Conservation (phyloP, 2,797 vertebrate genomes). For the Psittacula echo region DNA sequence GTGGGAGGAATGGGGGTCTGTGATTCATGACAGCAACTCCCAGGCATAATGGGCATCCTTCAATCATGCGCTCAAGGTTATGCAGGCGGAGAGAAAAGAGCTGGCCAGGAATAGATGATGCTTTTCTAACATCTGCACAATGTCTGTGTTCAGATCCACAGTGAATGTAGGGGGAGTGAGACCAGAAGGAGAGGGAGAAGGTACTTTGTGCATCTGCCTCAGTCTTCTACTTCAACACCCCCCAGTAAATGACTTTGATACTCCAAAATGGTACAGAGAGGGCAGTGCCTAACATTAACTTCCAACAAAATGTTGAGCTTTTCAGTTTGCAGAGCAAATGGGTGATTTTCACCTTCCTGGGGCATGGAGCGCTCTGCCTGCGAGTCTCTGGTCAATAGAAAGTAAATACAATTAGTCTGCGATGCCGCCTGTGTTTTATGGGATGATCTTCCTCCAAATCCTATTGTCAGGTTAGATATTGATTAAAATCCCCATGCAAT, state of each 20-base stretch:
- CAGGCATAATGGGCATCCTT: conserved; percentile 18
- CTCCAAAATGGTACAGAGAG: background rate
- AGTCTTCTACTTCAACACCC: background rate
- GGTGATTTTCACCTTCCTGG: background rate
- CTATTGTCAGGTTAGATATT: background rate
- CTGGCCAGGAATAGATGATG: background rate
- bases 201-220: background rate
- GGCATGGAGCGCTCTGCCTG: background rate
- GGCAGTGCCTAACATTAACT: background rate
- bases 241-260: background rate
- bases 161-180: background rate
- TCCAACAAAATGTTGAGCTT: background rate
- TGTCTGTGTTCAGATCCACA: background rate
- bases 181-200: background rate
- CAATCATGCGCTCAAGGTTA: conserved; percentile 9
- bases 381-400: background rate
- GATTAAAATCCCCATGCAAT: background rate
- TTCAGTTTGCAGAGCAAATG: background rate
- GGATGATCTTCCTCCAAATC: conserved; percentile 25
- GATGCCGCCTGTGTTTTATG: background rate
- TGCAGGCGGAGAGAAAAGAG: background rate
- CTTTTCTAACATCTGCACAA: background rate
- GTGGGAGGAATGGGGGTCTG: background rate
- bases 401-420: background rate
- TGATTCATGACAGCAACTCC: conserved; percentile 34